These are phyloP conservation scores for Ophion obscuratus DNA, from an alignment of 2,888 invertebrate genomes.

Conservation along the genomic window DNA sequence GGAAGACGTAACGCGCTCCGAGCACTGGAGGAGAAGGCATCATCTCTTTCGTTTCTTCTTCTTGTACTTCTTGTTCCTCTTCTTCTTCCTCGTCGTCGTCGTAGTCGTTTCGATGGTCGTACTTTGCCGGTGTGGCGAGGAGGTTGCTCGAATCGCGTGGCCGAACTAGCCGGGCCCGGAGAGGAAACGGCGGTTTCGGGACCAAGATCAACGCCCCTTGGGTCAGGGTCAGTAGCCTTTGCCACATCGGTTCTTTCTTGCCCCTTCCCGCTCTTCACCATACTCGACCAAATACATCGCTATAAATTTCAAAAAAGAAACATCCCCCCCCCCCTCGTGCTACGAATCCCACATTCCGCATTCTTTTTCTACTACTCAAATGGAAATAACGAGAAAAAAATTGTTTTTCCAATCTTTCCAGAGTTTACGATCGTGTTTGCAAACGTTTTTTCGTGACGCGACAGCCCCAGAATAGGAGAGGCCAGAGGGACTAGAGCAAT, in stretches of 20 bases:
- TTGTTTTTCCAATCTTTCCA: neutral
- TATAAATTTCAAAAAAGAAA: constrained; percentile 69
- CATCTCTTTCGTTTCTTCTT: constrained; percentile 56
- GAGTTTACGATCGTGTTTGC: neutral
- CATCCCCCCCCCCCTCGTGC: neutral
- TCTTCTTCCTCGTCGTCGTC: constrained; percentile 20
- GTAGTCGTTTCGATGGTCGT: constrained; percentile 44
- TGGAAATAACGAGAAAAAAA: neutral
- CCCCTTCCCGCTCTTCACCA: constrained; percentile 42
- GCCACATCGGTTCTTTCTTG: constrained; percentile 71
- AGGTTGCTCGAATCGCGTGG: constrained; percentile 57
- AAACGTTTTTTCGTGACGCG: neutral
- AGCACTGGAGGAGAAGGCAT: constrained; percentile 55
- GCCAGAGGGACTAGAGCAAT: neutral
- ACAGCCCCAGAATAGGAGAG: neutral
- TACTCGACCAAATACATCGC: constrained; percentile 54
- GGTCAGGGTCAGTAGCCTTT: constrained; percentile 84
- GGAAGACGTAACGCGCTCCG: constrained; percentile 34
- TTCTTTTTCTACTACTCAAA: neutral
- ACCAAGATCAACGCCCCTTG: constrained; percentile 83
- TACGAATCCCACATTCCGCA: neutral
- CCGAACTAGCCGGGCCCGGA: constrained; percentile 65
- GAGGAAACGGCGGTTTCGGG: constrained; percentile 75
- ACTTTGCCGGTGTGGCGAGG: constrained; percentile 57
- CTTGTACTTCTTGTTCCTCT: constrained; percentile 41